Evolutionary conservation across 2,888 invertebrate species (phyloP).

Genomic region (Noctua pronuba): DNA sequence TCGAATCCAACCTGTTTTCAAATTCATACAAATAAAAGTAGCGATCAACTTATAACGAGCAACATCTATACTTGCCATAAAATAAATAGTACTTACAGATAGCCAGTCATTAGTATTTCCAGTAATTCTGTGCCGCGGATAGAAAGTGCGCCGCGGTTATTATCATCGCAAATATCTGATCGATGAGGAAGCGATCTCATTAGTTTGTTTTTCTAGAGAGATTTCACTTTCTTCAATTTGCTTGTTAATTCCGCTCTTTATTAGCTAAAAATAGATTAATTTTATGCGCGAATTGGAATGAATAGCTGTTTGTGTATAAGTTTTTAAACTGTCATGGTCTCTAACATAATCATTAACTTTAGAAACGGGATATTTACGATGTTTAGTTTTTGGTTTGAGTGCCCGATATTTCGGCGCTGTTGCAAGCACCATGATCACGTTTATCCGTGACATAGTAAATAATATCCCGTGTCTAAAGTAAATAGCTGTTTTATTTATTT

Average conservation of each 20-base stretch:
- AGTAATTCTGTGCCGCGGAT: constrained; percentile 12
- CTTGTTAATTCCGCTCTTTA: constrained; percentile 9
- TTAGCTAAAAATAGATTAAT: background rate
- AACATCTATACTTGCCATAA: background rate
- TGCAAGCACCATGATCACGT: too few species aligned
- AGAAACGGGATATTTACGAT: too few species aligned
- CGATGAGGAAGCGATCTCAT: constrained; percentile 44
- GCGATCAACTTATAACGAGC: background rate
- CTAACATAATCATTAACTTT: too few species aligned
- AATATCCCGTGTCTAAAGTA: too few species aligned
- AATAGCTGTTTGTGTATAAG: background rate
- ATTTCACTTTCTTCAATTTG: constrained; percentile 27
- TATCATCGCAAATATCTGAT: constrained; percentile 42
- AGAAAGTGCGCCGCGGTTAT: constrained; percentile 53
- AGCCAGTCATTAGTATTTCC: constrained; percentile 26
- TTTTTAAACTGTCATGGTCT: too few species aligned
- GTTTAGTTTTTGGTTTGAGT: too few species aligned
- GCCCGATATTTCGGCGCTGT: too few species aligned
- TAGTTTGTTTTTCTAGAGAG: constrained; percentile 13
- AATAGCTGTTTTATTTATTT: background rate
- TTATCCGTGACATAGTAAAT: too few species aligned
- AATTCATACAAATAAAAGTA: background rate
- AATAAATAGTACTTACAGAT: background rate
- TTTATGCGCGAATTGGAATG: too few species aligned
- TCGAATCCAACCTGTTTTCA: background rate